Conservation (phyloP, 2,113 vertebrate genomes). For the Catharus bicknelli region DNA sequence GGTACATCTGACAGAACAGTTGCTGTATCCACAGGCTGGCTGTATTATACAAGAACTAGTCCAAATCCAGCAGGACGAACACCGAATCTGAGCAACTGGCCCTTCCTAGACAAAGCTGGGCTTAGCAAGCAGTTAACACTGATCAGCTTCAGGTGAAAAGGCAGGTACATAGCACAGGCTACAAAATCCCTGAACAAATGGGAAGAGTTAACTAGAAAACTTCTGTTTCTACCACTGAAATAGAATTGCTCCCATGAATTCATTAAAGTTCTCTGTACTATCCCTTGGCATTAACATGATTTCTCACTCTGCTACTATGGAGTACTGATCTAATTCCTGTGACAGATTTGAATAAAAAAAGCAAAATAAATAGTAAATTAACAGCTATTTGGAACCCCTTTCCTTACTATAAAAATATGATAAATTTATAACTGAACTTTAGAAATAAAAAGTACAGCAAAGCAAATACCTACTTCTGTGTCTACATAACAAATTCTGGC, state of each 20-base stretch:
- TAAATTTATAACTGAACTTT: neutral
- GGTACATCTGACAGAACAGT: neutral
- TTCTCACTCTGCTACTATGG: neutral
- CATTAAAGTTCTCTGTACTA: neutral
- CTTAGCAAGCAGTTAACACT: neutral
- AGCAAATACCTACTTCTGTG: neutral
- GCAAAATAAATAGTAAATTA: neutral
- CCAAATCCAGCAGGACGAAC: neutral
- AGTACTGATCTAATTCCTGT: neutral
- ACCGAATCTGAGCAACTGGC: neutral
- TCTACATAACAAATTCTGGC: neutral
- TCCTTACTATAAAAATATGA: neutral
- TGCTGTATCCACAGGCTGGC: neutral
- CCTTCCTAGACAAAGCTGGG: neutral
- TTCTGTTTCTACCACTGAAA: neutral
- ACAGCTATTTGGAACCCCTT: neutral
- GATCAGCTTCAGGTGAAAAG: neutral
- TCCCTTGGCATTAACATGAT: neutral
- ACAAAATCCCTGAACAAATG: neutral
- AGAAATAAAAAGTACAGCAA: neutral
- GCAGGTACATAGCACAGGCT: fast-evolving
- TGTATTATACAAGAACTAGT: neutral
- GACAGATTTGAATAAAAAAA: neutral
- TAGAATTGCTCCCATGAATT: neutral
- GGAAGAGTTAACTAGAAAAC: neutral